phyloP scores from a whole-genome alignment of 2,888 invertebrate species.

The Meta bourneti region DNA sequence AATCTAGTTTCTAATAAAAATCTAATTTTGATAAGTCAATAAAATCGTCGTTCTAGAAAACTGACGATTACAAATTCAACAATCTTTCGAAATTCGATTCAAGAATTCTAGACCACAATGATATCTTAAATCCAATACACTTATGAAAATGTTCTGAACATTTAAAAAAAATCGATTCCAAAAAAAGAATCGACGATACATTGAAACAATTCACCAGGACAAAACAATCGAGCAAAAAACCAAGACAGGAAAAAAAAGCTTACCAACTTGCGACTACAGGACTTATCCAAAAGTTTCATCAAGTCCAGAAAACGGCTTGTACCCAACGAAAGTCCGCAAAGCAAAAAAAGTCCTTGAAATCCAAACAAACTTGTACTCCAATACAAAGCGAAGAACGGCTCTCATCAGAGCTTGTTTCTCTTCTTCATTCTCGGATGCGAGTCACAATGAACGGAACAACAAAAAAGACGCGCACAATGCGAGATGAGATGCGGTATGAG shows the following conservation, averaged over 20 bases:
- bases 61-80: no score
- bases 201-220: no score
- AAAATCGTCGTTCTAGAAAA: no score
- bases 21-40: no score
- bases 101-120: neutral
- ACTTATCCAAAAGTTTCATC: conserved; percentile 49
- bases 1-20: no score
- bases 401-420: neutral
- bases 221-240: neutral
- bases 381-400: conserved; percentile 10
- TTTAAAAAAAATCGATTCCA: no score
- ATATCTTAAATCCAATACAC: no score
- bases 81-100: neutral
- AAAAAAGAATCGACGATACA: no score
- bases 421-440: neutral
- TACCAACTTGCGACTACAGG: conserved; percentile 35
- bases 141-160: no score
- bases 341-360: conserved; percentile 10
- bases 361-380: conserved; percentile 1
- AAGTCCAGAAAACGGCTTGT: conserved; percentile 1
- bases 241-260: neutral
- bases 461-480: conserved; percentile 13
- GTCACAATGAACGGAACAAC: neutral
- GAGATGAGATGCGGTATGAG: conserved; percentile 47
- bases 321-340: neutral